These are phyloP conservation scores for Microplitis manilae DNA, from an alignment of 2,888 invertebrate genomes.

Conservation along the genomic window DNA sequence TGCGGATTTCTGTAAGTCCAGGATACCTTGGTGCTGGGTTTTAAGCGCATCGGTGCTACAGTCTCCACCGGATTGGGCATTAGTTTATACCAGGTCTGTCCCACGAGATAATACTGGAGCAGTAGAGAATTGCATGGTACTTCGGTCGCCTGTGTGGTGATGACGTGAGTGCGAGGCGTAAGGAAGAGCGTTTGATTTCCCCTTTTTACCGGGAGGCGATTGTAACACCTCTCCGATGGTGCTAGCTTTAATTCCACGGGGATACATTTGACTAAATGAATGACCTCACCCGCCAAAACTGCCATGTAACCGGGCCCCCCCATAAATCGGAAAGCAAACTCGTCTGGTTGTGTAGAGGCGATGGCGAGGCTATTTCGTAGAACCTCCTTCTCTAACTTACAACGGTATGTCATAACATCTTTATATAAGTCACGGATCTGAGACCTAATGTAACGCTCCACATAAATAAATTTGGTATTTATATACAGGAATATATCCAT, in stretches of 20 bases:
- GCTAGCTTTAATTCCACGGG: conserved; percentile 49
- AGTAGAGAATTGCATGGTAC: conserved; percentile 46
- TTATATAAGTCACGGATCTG: conserved; percentile 47
- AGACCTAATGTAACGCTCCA: conserved; percentile 51
- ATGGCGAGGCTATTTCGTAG: conserved; percentile 52
- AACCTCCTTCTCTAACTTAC: conserved; percentile 51
- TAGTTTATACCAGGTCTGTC: conserved; percentile 46
- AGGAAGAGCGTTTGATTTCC: conserved; percentile 49
- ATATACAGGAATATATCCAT: conserved; percentile 53
- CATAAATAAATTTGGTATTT: conserved; percentile 56
- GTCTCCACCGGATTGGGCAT: conserved; percentile 22
- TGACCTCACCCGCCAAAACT: conserved; percentile 50
- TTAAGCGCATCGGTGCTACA: conserved; percentile 17
- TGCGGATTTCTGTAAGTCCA: conserved; percentile 35
- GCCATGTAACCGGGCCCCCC: conserved; percentile 52
- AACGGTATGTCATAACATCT: conserved; percentile 49
- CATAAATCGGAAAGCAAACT: conserved; percentile 53
- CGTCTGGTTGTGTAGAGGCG: conserved; percentile 51
- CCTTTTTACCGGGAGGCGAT: conserved; percentile 51
- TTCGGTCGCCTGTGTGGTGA: conserved; percentile 48
- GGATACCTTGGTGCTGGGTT: conserved; percentile 32
- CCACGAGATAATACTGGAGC: conserved; percentile 47
- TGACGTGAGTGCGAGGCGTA: conserved; percentile 50
- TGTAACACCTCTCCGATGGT: conserved; percentile 48
- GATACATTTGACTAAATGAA: conserved; percentile 55